A percentile compares a stretch with the other conserved stretches of the same genome.
These are phyloP conservation scores for Agrotis puta DNA, from an alignment of 2,888 invertebrate species.

Conservation along the genomic window DNA sequence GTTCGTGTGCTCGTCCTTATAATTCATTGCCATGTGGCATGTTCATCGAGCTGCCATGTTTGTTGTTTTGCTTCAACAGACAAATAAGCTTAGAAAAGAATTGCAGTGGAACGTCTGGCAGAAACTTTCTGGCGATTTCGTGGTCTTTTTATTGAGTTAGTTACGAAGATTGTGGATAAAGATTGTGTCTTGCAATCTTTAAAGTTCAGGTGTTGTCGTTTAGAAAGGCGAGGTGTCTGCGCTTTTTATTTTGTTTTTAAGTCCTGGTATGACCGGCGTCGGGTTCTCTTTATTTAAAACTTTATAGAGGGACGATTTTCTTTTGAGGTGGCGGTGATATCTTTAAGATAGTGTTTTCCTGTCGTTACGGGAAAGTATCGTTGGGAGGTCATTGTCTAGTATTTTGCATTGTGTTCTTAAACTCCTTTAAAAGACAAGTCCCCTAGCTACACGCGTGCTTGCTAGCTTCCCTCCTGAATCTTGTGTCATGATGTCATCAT, in stretches of 20 bases:
- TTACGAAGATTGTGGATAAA: slow-evolving; percentile 41
- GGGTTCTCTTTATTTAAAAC: slow-evolving; percentile 15
- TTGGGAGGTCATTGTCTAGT: slow-evolving; percentile 12
- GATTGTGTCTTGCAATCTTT: slow-evolving; percentile 40
- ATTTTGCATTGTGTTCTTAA: background rate
- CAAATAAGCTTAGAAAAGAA: slow-evolving; percentile 53
- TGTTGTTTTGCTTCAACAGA: slow-evolving; percentile 56
- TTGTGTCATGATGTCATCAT: no score
- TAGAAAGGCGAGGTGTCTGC: slow-evolving; percentile 26
- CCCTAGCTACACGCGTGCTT: no score
- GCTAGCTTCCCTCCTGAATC: no score
- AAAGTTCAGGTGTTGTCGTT: slow-evolving; percentile 31
- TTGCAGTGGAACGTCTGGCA: slow-evolving; percentile 30
- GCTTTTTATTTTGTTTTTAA: slow-evolving; percentile 37
- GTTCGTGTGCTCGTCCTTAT: slow-evolving; percentile 65
- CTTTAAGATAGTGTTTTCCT: slow-evolving; percentile 37
- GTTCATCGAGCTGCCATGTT: slow-evolving; percentile 63
- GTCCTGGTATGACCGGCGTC: slow-evolving; percentile 3
- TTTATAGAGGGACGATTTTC: slow-evolving; percentile 8
- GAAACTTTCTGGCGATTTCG: slow-evolving; percentile 16
- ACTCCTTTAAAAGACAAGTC: no score
- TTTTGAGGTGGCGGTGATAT: background rate
- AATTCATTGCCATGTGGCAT: slow-evolving; percentile 69
- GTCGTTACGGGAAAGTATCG: background rate
- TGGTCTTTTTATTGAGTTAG: slow-evolving; percentile 29